Conservation (phyloP, 2,888 invertebrate species). For the Apodemia mormo region DNA sequence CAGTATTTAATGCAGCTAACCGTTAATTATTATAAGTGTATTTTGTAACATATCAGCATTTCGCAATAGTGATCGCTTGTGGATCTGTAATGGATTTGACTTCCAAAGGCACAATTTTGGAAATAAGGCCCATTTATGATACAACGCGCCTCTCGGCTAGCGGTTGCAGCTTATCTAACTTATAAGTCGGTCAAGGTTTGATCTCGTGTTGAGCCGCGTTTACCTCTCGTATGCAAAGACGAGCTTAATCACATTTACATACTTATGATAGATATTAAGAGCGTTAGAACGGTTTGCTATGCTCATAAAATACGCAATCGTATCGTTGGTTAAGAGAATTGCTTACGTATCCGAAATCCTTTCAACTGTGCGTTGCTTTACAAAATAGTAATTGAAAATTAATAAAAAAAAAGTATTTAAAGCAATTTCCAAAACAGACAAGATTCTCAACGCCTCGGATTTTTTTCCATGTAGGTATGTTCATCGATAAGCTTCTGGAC, state of each 20-base stretch:
- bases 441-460: no score
- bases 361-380: not conserved
- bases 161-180: constrained; percentile 26
- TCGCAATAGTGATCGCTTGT: not conserved
- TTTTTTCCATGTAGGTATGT: no score
- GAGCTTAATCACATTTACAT: constrained; percentile 36
- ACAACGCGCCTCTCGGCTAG: not conserved
- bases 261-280: constrained; percentile 32
- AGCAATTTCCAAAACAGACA: no score
- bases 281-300: constrained; percentile 3
- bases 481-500: no score
- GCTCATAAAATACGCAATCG: constrained; percentile 13
- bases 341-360: not conserved
- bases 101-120: not conserved
- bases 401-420: no score
- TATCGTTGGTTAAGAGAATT: not conserved
- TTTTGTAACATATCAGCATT: not conserved
- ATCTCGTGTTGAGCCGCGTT: constrained; percentile 39
- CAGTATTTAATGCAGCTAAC: no score
- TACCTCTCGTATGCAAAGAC: constrained; percentile 34
- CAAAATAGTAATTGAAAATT: no score
- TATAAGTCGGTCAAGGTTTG: constrained; percentile 50
- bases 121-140: not conserved
- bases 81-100: not conserved
- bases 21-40: no score